Base-by-base conservation (phyloP, 1,140 invertebrate species). In the Uloborus diversus region DNA sequence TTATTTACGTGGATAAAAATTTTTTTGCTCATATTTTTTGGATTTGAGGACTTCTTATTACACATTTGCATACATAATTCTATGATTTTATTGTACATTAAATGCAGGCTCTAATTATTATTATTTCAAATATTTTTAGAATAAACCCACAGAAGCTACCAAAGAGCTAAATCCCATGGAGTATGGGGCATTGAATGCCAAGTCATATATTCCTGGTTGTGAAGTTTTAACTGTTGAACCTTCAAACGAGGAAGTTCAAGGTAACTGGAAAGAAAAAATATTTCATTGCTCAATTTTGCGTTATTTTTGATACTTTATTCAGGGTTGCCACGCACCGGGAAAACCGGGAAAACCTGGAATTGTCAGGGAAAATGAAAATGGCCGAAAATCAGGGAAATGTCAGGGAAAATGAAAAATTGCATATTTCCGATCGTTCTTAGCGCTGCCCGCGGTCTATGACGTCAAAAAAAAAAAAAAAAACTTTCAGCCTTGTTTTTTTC, bases 211-310 rank as follows among this genome's bases (percentile, higher is more conserved):
- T 42, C 37, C 37, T 42, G 37, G 97, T 42, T 42, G 7, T 42
- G 37, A 42, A 42, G 37, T 17, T 9, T 42, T 42, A 42, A 81
- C 84, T 7, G 82, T 84, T 20, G 87, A 89, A 33, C 87, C 85
- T 61, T 70, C 81, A 33, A 84, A 87, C 61, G 84, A 86, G 81
- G 89, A 89, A 53, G 86, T 87, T 42, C 17, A 28, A 17, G 68
- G 23, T 70, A 42, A 27, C 49, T 70, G 9, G n/a, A 27, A 68
- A 23, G 20, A 30, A 0, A 49, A 13, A 32, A 32, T 9, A 23
- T 2, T 64, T 23, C 5, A 13, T 57, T 57, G 1, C 11, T 57
- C 25, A 62, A 14, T 62, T 62, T 2, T 33, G 23, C 14, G 17
- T 13, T 30, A 32, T 28, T 61, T 61, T 61, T 61, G 25, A 30